A percentile compares a stretch with the other conserved stretches of the same genome.
These are phyloP conservation scores for Hypolimnas misippus DNA, from an alignment of 2,888 invertebrate genomes.

Conservation along the genomic window DNA sequence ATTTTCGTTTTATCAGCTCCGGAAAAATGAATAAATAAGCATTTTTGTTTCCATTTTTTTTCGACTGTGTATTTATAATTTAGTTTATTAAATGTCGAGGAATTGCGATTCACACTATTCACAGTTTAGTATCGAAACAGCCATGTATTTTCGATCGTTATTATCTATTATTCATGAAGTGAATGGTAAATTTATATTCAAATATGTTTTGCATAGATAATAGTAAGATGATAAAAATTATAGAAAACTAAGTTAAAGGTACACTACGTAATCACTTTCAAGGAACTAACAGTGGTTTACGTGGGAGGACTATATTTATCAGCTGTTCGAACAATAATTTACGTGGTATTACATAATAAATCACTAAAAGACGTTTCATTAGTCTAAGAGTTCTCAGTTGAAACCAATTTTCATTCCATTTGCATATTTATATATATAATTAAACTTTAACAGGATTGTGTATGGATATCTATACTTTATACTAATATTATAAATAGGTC, in stretches of 20 bases:
- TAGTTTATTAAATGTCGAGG: no score
- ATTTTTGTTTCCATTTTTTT: no score
- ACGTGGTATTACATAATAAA: slow-evolving; percentile 29
- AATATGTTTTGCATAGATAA: not conserved
- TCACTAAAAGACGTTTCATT: slow-evolving; percentile 27
- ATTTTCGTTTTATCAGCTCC: no score
- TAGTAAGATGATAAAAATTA: slow-evolving; percentile 3
- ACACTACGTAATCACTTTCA: slow-evolving; percentile 23
- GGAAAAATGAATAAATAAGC: no score
- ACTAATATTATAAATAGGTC: no score
- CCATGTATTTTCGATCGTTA: not conserved
- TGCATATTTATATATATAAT: not conserved
- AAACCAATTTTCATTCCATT: not conserved
- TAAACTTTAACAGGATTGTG: not conserved
- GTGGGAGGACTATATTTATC: slow-evolving; percentile 43
- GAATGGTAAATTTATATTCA: slow-evolving; percentile 5
- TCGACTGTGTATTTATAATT: no score
- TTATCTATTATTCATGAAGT: slow-evolving; percentile 5
- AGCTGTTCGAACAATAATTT: slow-evolving; percentile 36
- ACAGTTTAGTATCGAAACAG: not conserved
- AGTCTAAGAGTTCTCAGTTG: slow-evolving; percentile 13
- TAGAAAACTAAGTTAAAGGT: slow-evolving; percentile 15
- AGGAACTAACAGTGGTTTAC: slow-evolving; percentile 22
- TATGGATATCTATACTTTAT: no score
- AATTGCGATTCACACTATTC: not conserved